phyloP scores from a whole-genome alignment of 1,140 invertebrate species.

The Arctopsyche grandis region DNA sequence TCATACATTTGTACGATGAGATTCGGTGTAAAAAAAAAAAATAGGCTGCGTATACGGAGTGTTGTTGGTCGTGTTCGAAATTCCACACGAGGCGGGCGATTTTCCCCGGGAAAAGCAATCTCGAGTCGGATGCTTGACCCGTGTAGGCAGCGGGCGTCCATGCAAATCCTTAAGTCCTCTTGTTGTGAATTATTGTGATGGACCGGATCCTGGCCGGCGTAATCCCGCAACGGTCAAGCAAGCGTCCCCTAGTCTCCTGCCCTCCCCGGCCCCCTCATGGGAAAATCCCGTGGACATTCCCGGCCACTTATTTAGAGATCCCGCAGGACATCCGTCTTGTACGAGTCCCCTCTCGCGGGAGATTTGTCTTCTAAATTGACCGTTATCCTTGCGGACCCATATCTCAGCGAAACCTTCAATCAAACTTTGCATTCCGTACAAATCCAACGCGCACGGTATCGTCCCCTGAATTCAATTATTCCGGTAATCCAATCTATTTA shows the following conservation, averaged over 20 bases:
- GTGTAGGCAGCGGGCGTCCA: background rate
- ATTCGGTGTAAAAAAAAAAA: no score
- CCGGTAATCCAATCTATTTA: no score
- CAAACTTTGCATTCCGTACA: constrained; percentile 10
- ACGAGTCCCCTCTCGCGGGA: background rate
- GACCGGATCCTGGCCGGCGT: constrained; percentile 4
- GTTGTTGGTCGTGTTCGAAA: no score
- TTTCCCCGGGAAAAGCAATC: background rate
- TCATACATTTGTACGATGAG: no score
- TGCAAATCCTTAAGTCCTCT: constrained; percentile 18
- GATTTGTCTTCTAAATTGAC: constrained; percentile 25
- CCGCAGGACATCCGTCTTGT: constrained; percentile 32
- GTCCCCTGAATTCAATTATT: no score
- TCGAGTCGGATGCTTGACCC: constrained; percentile 15
- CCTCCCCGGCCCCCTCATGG: background rate
- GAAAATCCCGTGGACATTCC: constrained; percentile 27
- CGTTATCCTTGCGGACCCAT: constrained; percentile 30
- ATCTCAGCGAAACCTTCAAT: background rate
- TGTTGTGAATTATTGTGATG: constrained; percentile 33
- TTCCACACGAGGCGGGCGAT: no score
- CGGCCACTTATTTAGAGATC: constrained; percentile 35
- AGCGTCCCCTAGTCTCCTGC: background rate
- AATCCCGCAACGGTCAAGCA: background rate
- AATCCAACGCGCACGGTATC: background rate
- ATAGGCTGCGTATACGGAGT: no score